Percentiles rank a stretch among this genome's conserved stretches.
Conservation (phyloP, 2,113 vertebrate species). For the Paradisaea rubra region DNA sequence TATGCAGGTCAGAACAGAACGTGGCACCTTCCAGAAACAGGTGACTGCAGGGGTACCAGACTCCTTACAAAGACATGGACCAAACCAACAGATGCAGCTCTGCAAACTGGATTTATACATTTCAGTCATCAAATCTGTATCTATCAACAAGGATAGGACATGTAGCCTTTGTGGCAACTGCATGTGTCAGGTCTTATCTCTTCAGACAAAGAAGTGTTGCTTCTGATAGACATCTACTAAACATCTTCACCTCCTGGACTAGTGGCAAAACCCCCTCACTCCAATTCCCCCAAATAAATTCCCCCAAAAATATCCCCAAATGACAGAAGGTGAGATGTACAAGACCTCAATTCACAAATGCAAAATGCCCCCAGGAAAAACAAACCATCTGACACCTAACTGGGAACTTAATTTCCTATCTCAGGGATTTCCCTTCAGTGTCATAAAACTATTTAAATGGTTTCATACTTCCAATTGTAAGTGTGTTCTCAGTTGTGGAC, state of each 20-base stretch:
- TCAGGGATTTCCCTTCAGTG: background rate
- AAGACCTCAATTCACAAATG: background rate
- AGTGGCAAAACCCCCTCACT: background rate
- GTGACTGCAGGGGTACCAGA: background rate
- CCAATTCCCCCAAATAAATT: background rate
- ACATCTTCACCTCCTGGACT: background rate
- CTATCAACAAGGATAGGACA: background rate
- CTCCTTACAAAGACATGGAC: background rate
- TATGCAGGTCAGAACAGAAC: background rate
- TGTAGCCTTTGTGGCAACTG: accelerated
- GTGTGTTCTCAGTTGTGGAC: background rate
- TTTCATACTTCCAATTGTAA: background rate
- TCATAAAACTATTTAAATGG: background rate
- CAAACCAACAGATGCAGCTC: background rate
- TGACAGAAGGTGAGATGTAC: background rate
- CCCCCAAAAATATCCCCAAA: background rate
- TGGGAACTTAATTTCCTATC: background rate
- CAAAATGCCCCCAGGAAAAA: background rate
- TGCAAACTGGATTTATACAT: background rate
- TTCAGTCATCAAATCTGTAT: background rate
- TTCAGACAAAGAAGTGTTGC: background rate
- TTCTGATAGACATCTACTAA: background rate
- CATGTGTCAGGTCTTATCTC: background rate
- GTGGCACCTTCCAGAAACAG: background rate
- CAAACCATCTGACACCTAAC: background rate